phyloP scores from a whole-genome alignment of 2,888 invertebrate species.

The Entomobrya multifasciata region DNA sequence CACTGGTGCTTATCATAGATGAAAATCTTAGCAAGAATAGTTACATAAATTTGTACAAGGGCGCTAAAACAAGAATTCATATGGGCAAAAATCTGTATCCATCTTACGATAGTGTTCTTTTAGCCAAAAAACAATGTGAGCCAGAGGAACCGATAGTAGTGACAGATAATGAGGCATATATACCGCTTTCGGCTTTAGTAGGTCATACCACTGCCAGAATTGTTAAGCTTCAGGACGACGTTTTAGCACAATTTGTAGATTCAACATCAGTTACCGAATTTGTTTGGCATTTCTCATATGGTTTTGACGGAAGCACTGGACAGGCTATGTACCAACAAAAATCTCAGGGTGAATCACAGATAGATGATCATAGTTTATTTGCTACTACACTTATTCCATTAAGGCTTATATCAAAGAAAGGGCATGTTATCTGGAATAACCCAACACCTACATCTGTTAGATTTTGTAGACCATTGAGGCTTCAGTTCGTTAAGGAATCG shows the following conservation, averaged over 20 bases:
- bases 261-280: background rate
- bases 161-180: background rate
- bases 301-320: background rate
- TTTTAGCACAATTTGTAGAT: background rate
- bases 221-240: background rate
- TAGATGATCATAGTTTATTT: background rate
- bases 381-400: background rate
- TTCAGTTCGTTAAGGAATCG: background rate
- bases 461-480: background rate
- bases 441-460: background rate
- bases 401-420: background rate
- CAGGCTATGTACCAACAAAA: background rate
- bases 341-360: background rate
- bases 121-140: background rate
- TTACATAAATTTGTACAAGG: background rate
- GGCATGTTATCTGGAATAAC: background rate
- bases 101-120: background rate
- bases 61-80: no score
- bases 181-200: background rate
- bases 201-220: background rate
- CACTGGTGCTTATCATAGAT: background rate
- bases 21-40: background rate
- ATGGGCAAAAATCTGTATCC: no score
- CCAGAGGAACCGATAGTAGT: background rate
- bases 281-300: background rate